A percentile compares a stretch with the other conserved stretches of the same genome.
Evolutionary conservation across 2,797 vertebrate species (phyloP).

Genomic region (Sebastes diaconus): DNA sequence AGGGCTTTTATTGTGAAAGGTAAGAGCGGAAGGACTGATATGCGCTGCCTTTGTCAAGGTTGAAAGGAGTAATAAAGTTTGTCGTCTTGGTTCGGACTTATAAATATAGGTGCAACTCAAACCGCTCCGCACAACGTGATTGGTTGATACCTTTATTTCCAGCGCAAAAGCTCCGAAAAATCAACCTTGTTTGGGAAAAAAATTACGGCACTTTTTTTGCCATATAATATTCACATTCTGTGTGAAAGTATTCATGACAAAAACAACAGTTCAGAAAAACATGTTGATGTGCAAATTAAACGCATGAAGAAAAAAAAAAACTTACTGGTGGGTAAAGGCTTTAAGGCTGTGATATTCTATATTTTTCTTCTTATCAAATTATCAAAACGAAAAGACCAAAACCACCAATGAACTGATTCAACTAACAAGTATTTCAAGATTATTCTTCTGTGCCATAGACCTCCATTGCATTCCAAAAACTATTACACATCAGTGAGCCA

Average conservation of each 20-base stretch:
- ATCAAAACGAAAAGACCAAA: neutral
- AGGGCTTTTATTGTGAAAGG: neutral
- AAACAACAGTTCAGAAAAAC: neutral
- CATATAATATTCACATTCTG: neutral
- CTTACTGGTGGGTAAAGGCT: neutral
- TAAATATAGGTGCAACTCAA: neutral
- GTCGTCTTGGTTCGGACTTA: neutral
- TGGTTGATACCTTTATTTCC: neutral
- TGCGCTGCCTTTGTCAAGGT: neutral
- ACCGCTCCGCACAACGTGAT: neutral
- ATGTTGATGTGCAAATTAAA: neutral
- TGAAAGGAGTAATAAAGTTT: neutral
- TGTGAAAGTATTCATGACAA: neutral
- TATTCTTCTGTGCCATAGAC: too few species aligned
- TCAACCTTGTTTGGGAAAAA: neutral
- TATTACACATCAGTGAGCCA: too few species aligned
- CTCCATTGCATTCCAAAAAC: too few species aligned
- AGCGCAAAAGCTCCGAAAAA: neutral
- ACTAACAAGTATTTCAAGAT: too few species aligned
- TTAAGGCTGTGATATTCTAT: neutral
- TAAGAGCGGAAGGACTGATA: neutral
- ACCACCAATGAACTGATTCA: neutral
- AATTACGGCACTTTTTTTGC: neutral
- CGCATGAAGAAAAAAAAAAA: neutral
- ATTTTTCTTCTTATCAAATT: neutral